These are phyloP conservation scores for Campopleginae sp. DNA, from an alignment of 2,888 invertebrate genomes.

Conservation along the genomic window DNA sequence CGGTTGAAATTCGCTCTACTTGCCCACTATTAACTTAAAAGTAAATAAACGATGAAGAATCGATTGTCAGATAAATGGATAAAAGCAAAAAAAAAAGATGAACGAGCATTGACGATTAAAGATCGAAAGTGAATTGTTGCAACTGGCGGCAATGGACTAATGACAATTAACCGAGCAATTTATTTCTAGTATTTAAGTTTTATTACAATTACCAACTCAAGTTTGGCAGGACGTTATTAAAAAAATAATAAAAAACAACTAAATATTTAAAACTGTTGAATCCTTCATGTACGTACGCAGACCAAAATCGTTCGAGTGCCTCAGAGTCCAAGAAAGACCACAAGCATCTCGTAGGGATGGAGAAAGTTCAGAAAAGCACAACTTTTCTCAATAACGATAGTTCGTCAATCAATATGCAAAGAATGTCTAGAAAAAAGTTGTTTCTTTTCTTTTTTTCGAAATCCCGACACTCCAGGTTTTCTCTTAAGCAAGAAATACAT, in stretches of 20 bases:
- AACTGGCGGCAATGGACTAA: constrained; percentile 73
- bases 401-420: background rate
- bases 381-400: background rate
- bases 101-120: constrained; percentile 56
- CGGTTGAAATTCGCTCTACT: constrained; percentile 28
- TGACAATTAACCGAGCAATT: constrained; percentile 76
- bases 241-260: constrained; percentile 10
- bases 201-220: constrained; percentile 67
- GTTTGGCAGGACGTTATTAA: constrained; percentile 24
- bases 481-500: constrained; percentile 58
- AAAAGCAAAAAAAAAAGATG: background rate
- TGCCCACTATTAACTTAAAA: constrained; percentile 57
- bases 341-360: background rate
- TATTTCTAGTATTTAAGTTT: constrained; percentile 77
- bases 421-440: constrained; percentile 19
- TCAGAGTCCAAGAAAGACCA: constrained; percentile 27
- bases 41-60: constrained; percentile 8
- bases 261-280: constrained; percentile 35
- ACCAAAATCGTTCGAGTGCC: constrained; percentile 40
- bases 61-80: background rate
- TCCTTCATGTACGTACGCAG: constrained; percentile 18
- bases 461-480: background rate
- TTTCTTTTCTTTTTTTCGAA: constrained; percentile 13
- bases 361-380: background rate
- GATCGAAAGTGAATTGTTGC: constrained; percentile 70